Base-by-base conservation (phyloP, 1,140 invertebrate species). In the Papilio machaon region DNA sequence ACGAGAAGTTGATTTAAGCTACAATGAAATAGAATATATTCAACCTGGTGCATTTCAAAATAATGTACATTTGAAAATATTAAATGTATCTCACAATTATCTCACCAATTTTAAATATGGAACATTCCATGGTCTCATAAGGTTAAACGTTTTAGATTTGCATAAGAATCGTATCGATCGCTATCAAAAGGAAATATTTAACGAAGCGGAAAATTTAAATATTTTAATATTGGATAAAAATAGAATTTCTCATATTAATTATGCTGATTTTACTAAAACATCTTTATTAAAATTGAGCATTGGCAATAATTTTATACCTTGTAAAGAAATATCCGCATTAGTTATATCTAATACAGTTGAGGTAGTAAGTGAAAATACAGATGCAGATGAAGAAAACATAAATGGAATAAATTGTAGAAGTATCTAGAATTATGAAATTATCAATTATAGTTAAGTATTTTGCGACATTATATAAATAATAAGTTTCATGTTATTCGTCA, bases 381-480 rank as follows among this genome's bases (percentile, higher is more conserved):
- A 88, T 81, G 81, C 84, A 74, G 67, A 82, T 17, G 84, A 73
- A 73, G 85, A 88, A 60, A 90, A 90, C 80, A 70, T 89, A 38
- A 75, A 88, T 74, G 89, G 89, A n/a, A 81, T 90, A 43, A 83
- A 81, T 46, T 90, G 89, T 82, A 86, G 85, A 77, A 82, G 35
- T 17, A 43, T n/a, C n/a, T n/a, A n/a, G n/a, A n/a, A n/a, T n/a
- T n/a, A n/a, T n/a, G n/a, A n/a, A n/a, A n/a, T n/a, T n/a, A n/a
- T n/a, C n/a, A n/a, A n/a, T n/a, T n/a, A n/a, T n/a, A n/a, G n/a
- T n/a, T n/a, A n/a, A n/a, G n/a, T n/a, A n/a, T n/a, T n/a, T n/a
- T n/a, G n/a, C n/a, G n/a, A n/a, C n/a, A n/a, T n/a, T n/a, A n/a
- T n/a, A n/a, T n/a, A n/a, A n/a, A n/a, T n/a, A n/a, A n/a, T n/a